Evolutionary conservation across 2,797 vertebrate genomes (phyloP).

Genomic region (Pantherophis vulpinus): DNA sequence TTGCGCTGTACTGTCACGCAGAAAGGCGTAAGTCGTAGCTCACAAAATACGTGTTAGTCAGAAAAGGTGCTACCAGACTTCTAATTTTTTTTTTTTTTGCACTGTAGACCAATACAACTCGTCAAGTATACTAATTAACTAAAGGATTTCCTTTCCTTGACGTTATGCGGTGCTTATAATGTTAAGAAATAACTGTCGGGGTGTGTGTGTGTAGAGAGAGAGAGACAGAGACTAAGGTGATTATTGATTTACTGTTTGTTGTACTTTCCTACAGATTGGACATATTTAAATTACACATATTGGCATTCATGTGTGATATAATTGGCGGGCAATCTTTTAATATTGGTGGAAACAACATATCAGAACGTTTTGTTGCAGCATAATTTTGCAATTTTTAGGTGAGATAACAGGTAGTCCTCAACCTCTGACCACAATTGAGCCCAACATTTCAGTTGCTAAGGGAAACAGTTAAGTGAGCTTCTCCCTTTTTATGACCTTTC

Average conservation of each 20-base stretch:
- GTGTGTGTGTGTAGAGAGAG: too few species aligned
- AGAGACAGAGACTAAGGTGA: not conserved
- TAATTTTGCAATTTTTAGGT: not conserved
- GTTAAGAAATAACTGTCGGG: not conserved
- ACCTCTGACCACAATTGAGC: not conserved
- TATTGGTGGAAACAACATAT: not conserved
- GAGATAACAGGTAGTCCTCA: not conserved
- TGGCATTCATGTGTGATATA: not conserved
- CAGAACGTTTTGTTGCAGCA: not conserved
- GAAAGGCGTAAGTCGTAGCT: not conserved
- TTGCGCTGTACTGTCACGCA: not conserved
- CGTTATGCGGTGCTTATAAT: not conserved
- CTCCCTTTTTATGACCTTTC: not conserved
- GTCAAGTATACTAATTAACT: not conserved
- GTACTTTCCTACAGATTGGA: not conserved
- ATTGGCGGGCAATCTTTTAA: not conserved
- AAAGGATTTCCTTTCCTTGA: not conserved
- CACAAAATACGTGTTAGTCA: not conserved
- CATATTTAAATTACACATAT: not conserved
- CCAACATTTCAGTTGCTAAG: not conserved
- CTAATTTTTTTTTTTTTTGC: not conserved
- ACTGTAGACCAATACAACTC: not conserved
- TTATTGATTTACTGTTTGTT: not conserved
- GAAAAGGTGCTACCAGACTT: not conserved
- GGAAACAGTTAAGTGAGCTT: not conserved